Evolutionary conservation across 2,888 invertebrate species (phyloP).

Genomic region (Volucella inanis): DNA sequence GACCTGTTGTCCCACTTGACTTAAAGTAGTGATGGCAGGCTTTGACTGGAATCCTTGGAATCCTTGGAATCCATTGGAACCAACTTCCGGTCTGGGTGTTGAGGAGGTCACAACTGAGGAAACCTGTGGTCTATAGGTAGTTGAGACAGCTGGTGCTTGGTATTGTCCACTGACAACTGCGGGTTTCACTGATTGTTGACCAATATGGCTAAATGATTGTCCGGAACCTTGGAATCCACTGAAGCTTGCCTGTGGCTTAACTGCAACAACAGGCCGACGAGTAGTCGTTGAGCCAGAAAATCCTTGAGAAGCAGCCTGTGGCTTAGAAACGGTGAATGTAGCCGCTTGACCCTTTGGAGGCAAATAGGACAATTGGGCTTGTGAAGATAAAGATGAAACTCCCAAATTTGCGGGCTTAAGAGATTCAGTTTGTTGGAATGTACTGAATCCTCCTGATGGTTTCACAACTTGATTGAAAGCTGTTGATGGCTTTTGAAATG

Average conservation of each 20-base stretch:
- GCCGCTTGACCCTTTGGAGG: too few species aligned
- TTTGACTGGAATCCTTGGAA: not conserved
- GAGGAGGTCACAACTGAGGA: not conserved
- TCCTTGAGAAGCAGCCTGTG: not conserved
- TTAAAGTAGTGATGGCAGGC: constrained; percentile 5
- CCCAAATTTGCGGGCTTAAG: constrained; percentile 4
- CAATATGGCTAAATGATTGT: not conserved
- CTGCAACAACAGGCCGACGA: not conserved
- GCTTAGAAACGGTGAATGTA: not conserved
- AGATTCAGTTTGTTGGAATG: not conserved
- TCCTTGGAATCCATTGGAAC: too few species aligned
- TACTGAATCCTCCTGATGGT: too few species aligned
- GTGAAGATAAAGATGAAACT: not conserved
- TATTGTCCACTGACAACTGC: not conserved
- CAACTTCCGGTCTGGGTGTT: not conserved
- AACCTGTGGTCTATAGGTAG: too few species aligned
- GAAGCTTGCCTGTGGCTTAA: not conserved
- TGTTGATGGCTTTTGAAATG: too few species aligned
- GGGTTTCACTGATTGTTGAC: constrained; percentile 13
- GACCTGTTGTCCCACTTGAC: constrained; percentile 2
- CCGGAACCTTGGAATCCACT: not conserved
- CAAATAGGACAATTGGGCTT: not conserved
- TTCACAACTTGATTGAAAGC: too few species aligned
- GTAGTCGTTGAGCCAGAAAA: not conserved
- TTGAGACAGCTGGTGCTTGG: not conserved